Evolutionary conservation across 2,888 invertebrate species (phyloP), one percentile per base, ranked within the genome.

Genomic region (Pocota personata): DNA sequence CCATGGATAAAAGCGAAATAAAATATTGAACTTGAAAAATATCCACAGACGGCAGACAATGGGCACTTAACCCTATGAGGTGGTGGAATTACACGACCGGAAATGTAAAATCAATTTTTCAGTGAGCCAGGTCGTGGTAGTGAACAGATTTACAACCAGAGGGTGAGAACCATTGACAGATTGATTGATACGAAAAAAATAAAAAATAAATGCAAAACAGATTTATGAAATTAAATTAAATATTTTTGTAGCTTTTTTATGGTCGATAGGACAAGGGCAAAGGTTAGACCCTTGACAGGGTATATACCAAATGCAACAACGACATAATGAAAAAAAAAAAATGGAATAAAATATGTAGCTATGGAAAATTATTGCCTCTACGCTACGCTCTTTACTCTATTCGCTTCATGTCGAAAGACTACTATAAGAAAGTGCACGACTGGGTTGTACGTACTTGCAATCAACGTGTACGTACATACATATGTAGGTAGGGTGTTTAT

Each of bases 21-120:
- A 82, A 82, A 82, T 77, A 82, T 77, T 86, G 82, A 86, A 86
- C 86, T 86, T 82, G 75, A 82, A 86, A 82, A 76, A 67, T 67
- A 66, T 37, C 82, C 82, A 72, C 77, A 82, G 86, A 82, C 80
- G 82, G 76, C 76, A 86, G 86, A 86, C 86, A 86, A 76, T 86
- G 82, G 76, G 55, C 62, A 82, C 86, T 86, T 76, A 77, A 82
- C 86, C 72, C 82, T 76, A 52, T 12, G 66, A 66, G 48, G 67
- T 64, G 73, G 37, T 57, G 83, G 69, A 58, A 52, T 64, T 77
- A 82, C 77, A 82, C 50, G 67, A 30, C 21, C 40, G 19, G 69
- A 64, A 48, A 40, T 79, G 79, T 66, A 66, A 84, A 80, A 84
- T 75, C 67, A 69, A 75, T 79, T 80, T 73, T 79, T 52, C 64